These are phyloP conservation scores for Chlorocebus sabaeus DNA, from an alignment of 2,113 vertebrate genomes.

Conservation along the genomic window DNA sequence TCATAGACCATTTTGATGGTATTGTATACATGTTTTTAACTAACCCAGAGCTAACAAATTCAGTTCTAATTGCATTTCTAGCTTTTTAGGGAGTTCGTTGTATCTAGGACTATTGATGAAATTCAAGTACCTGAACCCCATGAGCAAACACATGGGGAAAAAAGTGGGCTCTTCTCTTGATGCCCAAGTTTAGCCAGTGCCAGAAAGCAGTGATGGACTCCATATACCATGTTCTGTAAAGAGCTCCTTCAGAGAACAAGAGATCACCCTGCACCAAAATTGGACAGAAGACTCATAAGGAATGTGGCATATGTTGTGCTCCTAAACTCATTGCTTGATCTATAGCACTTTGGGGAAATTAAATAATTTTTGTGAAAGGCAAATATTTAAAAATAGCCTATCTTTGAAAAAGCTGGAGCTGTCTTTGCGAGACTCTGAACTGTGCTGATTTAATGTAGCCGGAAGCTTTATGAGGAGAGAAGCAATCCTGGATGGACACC, in stretches of 20 bases:
- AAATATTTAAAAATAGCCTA: background rate
- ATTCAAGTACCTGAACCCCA: background rate
- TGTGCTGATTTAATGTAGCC: background rate
- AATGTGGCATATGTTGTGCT: background rate
- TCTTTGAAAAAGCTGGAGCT: background rate
- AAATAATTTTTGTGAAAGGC: background rate
- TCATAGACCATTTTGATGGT: background rate
- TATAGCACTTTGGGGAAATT: background rate
- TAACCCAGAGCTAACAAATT: background rate
- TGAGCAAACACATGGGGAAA: background rate
- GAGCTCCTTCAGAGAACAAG: background rate
- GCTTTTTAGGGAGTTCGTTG: background rate
- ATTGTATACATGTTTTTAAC: too few relatives aligned
- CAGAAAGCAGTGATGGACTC: background rate
- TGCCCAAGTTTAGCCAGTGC: background rate
- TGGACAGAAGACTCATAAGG: background rate
- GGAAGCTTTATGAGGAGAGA: background rate
- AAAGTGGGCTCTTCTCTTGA: background rate
- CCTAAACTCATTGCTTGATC: background rate
- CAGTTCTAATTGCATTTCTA: background rate
- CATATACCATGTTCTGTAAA: background rate
- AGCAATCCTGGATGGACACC: background rate
- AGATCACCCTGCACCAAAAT: background rate
- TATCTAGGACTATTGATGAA: background rate
- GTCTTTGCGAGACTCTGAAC: background rate